Base-by-base conservation (phyloP, 2,888 invertebrate species). In the Apamea sordens region DNA sequence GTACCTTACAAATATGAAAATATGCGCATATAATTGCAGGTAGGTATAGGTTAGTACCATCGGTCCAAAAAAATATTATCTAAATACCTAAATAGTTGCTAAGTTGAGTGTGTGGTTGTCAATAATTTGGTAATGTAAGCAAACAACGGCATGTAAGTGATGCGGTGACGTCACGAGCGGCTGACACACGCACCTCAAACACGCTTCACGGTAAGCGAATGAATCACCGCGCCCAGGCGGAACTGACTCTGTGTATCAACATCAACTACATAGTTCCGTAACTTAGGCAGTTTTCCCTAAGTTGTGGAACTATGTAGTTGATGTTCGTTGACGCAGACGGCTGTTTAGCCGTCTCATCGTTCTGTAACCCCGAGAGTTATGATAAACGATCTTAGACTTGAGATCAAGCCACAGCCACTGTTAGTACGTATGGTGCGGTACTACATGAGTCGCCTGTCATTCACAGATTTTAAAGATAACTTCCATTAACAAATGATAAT, bases 171-270 rank as follows among this genome's bases (percentile, higher is more conserved):
- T 82, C 83, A 84, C 76, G 36, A 63, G 77, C 11, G 36, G 61
- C 68, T 89, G 88, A 89, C 89, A 79, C 90, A 88, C 61, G 72
- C 79, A 70, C 83, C 80, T 28, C 79, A 64, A 79, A 80, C 71
- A 82, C 78, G 69, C 74, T 89, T 89, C 83, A 63, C n/a, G 72
- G 84, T 83, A 85, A 88, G 78, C 61, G 61, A 18, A 65, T 90
- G 90, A 89, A 21, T 90, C 90, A 90, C 59, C 8, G 50, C 53
- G 28, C 41, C 71, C 21, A 5, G 67, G 47, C 85, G 50, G 67
- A 21, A 59, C 76, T 41, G n/a, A 7, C 67, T 3, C 24, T 13
- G 44, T 24, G n/a, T n/a, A n/a, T 11, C 15, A 36, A n/a, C 59
- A n/a, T 21, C 18, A 36, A 70, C 13, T 24, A 73, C 44, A 8